Evolutionary conservation across 1,140 invertebrate genomes (phyloP), one percentile per base, ranked within the genome.

Genomic region (Drosophila watanabei): DNA sequence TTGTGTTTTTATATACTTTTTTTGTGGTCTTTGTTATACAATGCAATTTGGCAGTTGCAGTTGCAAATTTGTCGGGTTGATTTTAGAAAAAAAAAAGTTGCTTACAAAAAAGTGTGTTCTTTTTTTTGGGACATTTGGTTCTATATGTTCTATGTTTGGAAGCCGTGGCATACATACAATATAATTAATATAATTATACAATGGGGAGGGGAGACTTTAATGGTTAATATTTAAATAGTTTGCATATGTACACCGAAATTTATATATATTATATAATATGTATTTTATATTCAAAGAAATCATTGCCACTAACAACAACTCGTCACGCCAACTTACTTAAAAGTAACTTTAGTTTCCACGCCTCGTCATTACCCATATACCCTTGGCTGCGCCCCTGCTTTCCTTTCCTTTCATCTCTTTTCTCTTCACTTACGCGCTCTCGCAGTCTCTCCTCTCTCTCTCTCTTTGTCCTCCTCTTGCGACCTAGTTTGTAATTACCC

Each of bases 1-100:
- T 82, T 59, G n/a, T 69, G 35, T 58, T 49, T 70, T 11, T 45
- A n/a, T 52, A 18, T 61, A 49, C 4, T 51, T 20, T 46, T 80
- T 51, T 66, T 70, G 43, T 87, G 56, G 33, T 72, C 45, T 37
- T 81, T 45, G 61, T 86, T 86, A 49, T 85, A 79, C 61, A 86
- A 85, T 85, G 82, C 82, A 85, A 85, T 85, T 56, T 85, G 83
- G 68, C 81, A 78, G 65, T 83, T 83, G 84, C 85, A 87, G 77
- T 88, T 88, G 77, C 65, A 82, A 82, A 65, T 83, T 56, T 56
- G 52, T 83, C 61, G 76, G 60, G 46, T 70, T 60, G 43, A 11
- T 41, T 75, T 57, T 11, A 37, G 52, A 11, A 37, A 56, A 51
- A 54, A 51, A 54, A 51, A 57, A 46, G 30, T 56, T 52, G 46